A percentile compares a stretch with the other conserved stretches of the same genome.
phyloP scores from a whole-genome alignment of 1,140 invertebrate species.

The Pogonognathellus flavescens region DNA sequence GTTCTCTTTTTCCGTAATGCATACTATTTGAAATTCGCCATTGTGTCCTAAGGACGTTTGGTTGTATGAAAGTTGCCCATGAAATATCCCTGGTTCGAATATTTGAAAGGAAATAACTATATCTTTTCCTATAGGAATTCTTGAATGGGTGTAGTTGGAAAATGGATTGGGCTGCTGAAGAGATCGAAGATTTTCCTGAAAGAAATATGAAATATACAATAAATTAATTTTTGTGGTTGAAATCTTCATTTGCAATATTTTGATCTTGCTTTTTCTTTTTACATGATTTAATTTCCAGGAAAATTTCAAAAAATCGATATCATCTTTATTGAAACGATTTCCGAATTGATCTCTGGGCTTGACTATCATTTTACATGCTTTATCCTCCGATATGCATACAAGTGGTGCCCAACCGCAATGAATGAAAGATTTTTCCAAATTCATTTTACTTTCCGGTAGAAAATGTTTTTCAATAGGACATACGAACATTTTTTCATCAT shows the following conservation, averaged over 20 bases:
- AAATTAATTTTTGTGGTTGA: not conserved
- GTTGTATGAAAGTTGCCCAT: not conserved
- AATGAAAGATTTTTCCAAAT: not conserved
- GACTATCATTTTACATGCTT: not conserved
- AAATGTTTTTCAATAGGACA: conserved; percentile 12
- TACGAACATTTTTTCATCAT: not conserved
- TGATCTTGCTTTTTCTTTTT: not conserved
- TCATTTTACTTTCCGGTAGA: not conserved
- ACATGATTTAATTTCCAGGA: not conserved
- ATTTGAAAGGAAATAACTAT: not conserved
- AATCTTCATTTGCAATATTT: not conserved
- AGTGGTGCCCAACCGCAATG: not conserved
- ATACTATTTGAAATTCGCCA: not conserved
- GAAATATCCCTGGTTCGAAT: not conserved
- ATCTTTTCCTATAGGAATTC: not conserved
- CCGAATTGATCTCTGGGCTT: conserved; percentile 10
- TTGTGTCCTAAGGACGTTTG: not conserved
- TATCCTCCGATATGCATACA: not conserved
- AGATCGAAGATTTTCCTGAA: not conserved
- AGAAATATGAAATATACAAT: not conserved
- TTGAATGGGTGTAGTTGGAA: not conserved
- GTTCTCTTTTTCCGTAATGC: not conserved
- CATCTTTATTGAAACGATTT: not conserved
- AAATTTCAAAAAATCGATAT: not conserved
- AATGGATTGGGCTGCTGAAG: not conserved